Conservation (phyloP, 2,113 vertebrate species). For the Eupsittula cactorum region DNA sequence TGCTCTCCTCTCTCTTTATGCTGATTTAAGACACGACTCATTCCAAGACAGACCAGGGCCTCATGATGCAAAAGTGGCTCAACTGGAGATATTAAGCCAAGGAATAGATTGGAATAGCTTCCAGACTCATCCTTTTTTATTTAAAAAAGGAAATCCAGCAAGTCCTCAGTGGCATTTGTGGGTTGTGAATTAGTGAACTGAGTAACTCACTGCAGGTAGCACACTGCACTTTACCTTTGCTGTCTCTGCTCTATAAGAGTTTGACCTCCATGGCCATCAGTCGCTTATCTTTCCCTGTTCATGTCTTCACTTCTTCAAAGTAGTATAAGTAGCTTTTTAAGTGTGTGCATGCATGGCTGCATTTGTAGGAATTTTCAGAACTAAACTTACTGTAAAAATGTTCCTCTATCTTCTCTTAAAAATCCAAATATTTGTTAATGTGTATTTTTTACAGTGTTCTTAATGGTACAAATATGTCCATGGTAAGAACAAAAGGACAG, state of each 20-base stretch:
- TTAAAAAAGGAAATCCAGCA: not conserved
- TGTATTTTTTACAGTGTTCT: not conserved
- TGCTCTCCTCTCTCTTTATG: not conserved
- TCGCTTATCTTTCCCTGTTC: not conserved
- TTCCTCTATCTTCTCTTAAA: not conserved
- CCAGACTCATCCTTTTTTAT: not conserved
- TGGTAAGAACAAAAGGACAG: not conserved
- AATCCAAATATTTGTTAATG: not conserved
- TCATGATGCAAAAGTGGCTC: not conserved
- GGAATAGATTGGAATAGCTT: not conserved
- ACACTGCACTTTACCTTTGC: not conserved
- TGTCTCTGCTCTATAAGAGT: not conserved
- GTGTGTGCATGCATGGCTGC: not conserved
- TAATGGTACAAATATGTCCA: not conserved
- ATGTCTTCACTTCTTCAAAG: not conserved
- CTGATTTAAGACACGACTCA: not conserved
- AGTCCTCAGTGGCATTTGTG: not conserved
- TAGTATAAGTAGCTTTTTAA: not conserved
- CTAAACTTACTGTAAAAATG: not conserved
- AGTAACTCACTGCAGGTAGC: not conserved
- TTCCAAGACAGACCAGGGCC: not conserved
- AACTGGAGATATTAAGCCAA: not conserved
- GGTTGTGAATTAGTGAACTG: not conserved
- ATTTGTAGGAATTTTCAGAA: not conserved
- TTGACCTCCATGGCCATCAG: not conserved